Conservation (phyloP, 2,888 invertebrate genomes). For the Ophioninae sp. region DNA sequence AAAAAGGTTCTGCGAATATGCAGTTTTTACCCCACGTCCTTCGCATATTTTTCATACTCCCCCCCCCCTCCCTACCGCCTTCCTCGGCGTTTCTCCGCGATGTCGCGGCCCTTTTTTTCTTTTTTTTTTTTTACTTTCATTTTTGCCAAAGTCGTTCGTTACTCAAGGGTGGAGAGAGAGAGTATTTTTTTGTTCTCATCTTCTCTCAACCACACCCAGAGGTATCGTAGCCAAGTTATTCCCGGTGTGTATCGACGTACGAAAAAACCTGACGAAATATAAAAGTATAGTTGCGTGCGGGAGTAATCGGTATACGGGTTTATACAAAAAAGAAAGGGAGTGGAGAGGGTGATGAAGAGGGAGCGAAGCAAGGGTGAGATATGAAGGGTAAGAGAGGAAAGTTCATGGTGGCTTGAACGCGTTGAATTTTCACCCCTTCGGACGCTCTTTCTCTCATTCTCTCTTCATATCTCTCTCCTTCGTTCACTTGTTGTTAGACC, state of each 20-base stretch:
- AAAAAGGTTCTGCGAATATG: background rate
- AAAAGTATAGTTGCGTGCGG: slow-evolving; percentile 3
- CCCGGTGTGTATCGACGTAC: slow-evolving; percentile 53
- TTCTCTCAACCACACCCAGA: slow-evolving; percentile 25
- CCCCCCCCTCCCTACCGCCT: slow-evolving; percentile 10
- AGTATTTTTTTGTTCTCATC: slow-evolving; percentile 28
- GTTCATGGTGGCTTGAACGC: slow-evolving; percentile 42
- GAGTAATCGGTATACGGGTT: slow-evolving; percentile 14
- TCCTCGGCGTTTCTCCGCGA: background rate
- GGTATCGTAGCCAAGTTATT: slow-evolving; percentile 28
- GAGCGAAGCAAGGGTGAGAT: slow-evolving; percentile 5
- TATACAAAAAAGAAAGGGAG: background rate
- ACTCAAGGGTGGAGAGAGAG: slow-evolving; percentile 39
- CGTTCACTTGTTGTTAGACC: background rate
- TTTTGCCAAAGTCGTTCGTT: slow-evolving; percentile 51
- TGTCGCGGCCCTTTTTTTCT: slow-evolving; percentile 6
- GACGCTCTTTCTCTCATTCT: slow-evolving; percentile 30
- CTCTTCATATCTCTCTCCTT: background rate
- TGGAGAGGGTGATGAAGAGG: slow-evolving; percentile 27
- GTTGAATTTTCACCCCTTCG: slow-evolving; percentile 46
- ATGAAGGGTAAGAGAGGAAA: slow-evolving; percentile 15
- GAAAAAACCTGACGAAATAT: slow-evolving; percentile 32
- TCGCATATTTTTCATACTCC: slow-evolving; percentile 14
- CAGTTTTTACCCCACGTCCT: background rate
- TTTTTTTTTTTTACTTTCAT: slow-evolving; percentile 27